Evolutionary conservation across 1,140 invertebrate species (phyloP), one percentile per base, ranked within the genome.

Genomic region (Magallana angulata): DNA sequence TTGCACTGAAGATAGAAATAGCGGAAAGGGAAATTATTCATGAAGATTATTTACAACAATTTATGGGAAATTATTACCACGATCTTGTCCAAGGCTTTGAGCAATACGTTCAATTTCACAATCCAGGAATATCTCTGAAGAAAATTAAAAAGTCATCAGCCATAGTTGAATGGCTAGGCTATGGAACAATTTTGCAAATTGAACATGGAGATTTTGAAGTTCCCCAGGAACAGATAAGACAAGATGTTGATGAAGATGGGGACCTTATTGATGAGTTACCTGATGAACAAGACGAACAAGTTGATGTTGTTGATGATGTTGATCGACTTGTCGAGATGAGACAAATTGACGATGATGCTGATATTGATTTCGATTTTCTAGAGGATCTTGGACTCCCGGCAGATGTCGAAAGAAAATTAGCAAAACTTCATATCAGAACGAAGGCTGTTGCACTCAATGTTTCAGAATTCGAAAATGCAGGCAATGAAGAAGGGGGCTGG

Each of bases 11-110:
- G 62, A 90, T 92, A n/a, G 90, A 92, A 85, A 83, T 84, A 4
- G 89, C 90, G 16, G 87, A 87, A 71, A 76, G 89, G 62, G 90
- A 90, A 76, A 90, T 92, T 58, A 36, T 92, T 11, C 89, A 91
- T 59, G 92, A 91, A 12, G 90, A 91, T 59, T 82, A 86, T 36
- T 60, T 91, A 9, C 68, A 85, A 85, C 85, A 85, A n/a, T 89
- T 89, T 82, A 92, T 92, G 90, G 84, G 80, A 7, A 68, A 88
- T 14, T 83, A 85, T 85, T 86, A 90, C 64, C 16, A 64, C 7
- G 82, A 82, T 11, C 62, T 87, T 57, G 24, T 83, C 6, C 36
- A 84, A 87, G 84, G 83, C 7, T 71, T 85, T 84, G 86, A 89
- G n/a, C 16, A 30, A 0, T 86, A 64, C 16, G 68, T 86, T n/a